These are phyloP conservation scores for Bombus haemorrhoidalis DNA, from an alignment of 1,140 invertebrate genomes.

Conservation along the genomic window DNA sequence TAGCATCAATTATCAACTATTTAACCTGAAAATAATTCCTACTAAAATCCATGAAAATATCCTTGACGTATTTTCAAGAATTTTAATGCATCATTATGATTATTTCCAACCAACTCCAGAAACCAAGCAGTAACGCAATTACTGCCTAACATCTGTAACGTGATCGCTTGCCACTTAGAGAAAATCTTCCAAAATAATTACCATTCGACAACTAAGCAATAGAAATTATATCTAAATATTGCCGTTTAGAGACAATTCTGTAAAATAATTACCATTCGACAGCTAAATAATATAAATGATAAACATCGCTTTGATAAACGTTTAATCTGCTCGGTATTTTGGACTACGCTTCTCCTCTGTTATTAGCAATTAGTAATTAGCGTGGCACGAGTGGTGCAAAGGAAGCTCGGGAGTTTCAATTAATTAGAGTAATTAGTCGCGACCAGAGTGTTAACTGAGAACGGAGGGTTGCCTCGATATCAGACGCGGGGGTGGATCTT, in stretches of 20 bases:
- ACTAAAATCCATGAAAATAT: background rate
- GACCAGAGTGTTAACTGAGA: conserved; percentile 79
- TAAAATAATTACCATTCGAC: conserved; percentile 27
- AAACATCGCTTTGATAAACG: background rate
- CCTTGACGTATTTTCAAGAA: background rate
- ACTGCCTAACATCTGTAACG: background rate
- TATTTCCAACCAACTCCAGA: background rate
- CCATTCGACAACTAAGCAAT: background rate
- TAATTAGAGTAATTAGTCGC: conserved; percentile 81
- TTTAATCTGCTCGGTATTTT: conserved; percentile 24
- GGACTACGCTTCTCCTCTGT: conserved; percentile 34
- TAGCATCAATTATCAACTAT: no score
- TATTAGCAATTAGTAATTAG: conserved; percentile 76
- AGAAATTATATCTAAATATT: background rate
- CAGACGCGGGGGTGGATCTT: conserved; percentile 65
- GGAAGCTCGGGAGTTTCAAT: conserved; percentile 73
- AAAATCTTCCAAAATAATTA: conserved; percentile 18
- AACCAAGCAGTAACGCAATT: background rate
- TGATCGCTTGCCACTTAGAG: no score
- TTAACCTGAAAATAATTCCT: no score
- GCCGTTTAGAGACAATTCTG: background rate
- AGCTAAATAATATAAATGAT: background rate
- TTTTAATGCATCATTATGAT: background rate
- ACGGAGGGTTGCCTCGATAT: conserved; percentile 74
- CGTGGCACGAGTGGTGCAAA: conserved; percentile 59